These are phyloP conservation scores for Troilus luridus DNA, from an alignment of 2,888 invertebrate genomes.

Conservation along the genomic window DNA sequence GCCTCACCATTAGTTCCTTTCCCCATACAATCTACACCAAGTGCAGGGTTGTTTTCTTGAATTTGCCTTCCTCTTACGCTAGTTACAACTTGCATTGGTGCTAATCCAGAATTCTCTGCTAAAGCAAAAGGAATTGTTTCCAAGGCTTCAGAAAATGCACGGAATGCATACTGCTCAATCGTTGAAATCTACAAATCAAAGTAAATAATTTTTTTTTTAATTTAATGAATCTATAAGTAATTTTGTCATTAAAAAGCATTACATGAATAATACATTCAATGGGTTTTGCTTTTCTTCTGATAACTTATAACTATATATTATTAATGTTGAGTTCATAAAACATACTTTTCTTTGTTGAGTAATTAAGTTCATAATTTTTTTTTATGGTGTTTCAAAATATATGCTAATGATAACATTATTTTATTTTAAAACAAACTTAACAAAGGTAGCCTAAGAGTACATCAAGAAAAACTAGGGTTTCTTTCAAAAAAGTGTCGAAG, in stretches of 20 bases:
- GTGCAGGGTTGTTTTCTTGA: conserved; percentile 83
- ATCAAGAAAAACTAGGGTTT: no score
- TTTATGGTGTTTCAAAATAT: neutral
- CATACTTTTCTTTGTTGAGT: neutral
- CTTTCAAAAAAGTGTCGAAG: no score
- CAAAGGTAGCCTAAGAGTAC: neutral
- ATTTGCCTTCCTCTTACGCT: conserved; percentile 93
- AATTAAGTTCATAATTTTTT: no score
- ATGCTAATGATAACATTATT: neutral
- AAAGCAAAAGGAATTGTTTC: conserved; percentile 95
- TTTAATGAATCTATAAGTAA: neutral
- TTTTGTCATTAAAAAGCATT: neutral
- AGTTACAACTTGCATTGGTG: conserved; percentile 92
- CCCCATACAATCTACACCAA: conserved; percentile 96
- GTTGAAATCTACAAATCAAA: conserved; percentile 75
- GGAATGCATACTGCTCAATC: conserved; percentile 96
- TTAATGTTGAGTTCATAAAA: neutral
- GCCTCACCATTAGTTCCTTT: conserved; percentile 75
- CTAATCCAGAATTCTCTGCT: conserved; percentile 95
- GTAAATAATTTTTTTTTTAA: neutral
- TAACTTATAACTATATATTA: neutral
- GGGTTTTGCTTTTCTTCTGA: no score
- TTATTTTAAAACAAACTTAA: neutral
- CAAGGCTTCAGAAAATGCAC: conserved; percentile 95
- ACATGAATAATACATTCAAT: neutral